Evolutionary conservation across 2,113 vertebrate genomes (phyloP).

Genomic region (Chrysochloris asiatica): DNA sequence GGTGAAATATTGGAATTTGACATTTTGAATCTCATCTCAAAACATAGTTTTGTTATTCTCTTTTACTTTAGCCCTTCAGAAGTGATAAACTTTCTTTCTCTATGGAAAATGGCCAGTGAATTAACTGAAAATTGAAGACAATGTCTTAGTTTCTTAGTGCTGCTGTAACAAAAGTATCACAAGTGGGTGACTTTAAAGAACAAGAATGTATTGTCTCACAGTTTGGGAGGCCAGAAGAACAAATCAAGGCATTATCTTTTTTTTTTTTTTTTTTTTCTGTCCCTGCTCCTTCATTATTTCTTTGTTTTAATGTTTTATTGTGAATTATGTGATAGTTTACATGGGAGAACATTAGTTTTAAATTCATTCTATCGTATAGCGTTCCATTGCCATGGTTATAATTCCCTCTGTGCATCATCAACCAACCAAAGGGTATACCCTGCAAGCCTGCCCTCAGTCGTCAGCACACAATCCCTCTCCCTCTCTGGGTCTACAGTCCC

Average conservation of each 20-base stretch:
- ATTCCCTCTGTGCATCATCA: too few species aligned
- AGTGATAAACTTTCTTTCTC: not conserved
- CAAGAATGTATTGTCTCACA: not conserved
- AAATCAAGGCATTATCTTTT: not conserved
- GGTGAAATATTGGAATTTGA: not conserved
- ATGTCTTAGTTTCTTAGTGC: not conserved
- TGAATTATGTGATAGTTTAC: too few species aligned
- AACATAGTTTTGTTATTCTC: conserved; percentile 10
- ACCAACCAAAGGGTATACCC: too few species aligned
- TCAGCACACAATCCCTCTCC: too few species aligned
- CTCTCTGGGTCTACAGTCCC: too few species aligned
- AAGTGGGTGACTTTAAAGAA: not conserved
- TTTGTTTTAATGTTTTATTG: too few species aligned
- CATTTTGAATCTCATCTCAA: conserved; percentile 8
- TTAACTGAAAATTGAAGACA: conserved; percentile 33
- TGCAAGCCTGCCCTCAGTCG: too few species aligned
- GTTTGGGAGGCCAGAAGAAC: not conserved
- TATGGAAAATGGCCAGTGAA: conserved; percentile 15
- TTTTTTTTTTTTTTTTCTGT: too few species aligned
- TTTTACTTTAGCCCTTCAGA: conserved; percentile 37
- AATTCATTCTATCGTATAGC: too few species aligned
- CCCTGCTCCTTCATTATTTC: too few species aligned
- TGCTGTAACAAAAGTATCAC: not conserved
- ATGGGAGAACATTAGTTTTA: too few species aligned
- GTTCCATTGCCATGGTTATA: too few species aligned